Evolutionary conservation across 2,888 invertebrate species (phyloP), one percentile per base, ranked within the genome.

Genomic region (Epirrita christyi): DNA sequence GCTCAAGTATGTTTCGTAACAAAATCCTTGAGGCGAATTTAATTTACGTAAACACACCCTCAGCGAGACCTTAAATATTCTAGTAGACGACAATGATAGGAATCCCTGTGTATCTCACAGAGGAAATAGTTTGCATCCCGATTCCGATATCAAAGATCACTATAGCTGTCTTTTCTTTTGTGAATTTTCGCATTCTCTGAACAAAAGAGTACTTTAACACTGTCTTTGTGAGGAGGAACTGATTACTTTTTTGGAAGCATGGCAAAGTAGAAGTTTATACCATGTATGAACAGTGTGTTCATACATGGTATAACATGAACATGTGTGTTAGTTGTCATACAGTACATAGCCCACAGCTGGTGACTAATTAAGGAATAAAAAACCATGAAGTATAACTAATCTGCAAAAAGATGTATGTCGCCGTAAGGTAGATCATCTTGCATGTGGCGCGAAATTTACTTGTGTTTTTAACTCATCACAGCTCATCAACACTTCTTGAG

Each of bases 101-200:
- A 21, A 41, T 45, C 21, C 32, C 9, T 40, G 40, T 38, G 38
- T n/a, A n/a, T 38, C 2, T 6, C 29, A 14, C 37, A 48, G n/a
- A 28, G 32, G 40, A 9, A 55, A 50, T 50, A 44, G 48, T 46
- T 46, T 42, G 38, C 47, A 36, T 56, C 40, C 10, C 29, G 13
- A 41, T 50, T 46, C 36, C 37, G 14, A 45, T 46, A 45, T 41
- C 46, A 42, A 42, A 51, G 50, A 56, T 51, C 46, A 46, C 38
- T n/a, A 6, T 3, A 0, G 10, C n/a, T n/a, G n/a, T n/a, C n/a
- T 36, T 36, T 36, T 11, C 36, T 36, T 32, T 36, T 11, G 36
- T 5, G 11, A 36, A 5, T 11, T 36, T 11, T 36, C 11, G 36
- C 36, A 36, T 36, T 11, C 11, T 36, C n/a, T 11, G 36, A 11